Evolutionary conservation across 2,888 invertebrate species (phyloP).

Genomic region (Epistrophella euchroma): DNA sequence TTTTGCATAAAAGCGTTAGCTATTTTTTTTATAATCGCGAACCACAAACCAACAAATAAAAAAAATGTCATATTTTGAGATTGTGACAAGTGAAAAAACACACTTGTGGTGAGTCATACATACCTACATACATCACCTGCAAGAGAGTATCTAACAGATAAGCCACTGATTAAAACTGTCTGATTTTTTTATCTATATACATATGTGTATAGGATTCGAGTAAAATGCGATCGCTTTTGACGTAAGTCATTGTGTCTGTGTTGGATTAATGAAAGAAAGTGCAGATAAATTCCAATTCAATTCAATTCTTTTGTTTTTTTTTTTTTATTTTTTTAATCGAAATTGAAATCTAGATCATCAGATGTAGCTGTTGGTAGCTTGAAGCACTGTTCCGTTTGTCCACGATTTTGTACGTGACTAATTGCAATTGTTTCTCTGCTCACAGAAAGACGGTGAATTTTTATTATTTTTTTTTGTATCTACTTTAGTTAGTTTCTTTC

Average conservation of each 20-base stretch:
- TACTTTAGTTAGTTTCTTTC: neutral
- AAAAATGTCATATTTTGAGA: constrained; percentile 41
- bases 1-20: neutral
- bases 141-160: constrained; percentile 22
- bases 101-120: constrained; percentile 58
- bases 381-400: constrained; percentile 13
- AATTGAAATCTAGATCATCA: constrained; percentile 64
- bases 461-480: neutral
- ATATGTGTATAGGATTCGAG: too few relatives aligned
- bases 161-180: constrained; percentile 12
- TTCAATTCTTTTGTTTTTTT: constrained; percentile 35
- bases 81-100: constrained; percentile 44
- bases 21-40: neutral
- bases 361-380: constrained; percentile 6
- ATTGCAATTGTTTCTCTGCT: constrained; percentile 48
- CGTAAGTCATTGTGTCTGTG: constrained; percentile 38
- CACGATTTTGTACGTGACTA: constrained; percentile 61
- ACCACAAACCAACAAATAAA: neutral
- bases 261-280: constrained; percentile 67
- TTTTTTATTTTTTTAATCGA: constrained; percentile 42
- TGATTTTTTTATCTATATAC: neutral
- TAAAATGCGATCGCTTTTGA: constrained; percentile 44
- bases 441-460: constrained; percentile 26
- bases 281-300: constrained; percentile 60
- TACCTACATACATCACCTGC: neutral